Base-by-base conservation (phyloP, 2,888 invertebrate species). In the Thymelicus lineola region DNA sequence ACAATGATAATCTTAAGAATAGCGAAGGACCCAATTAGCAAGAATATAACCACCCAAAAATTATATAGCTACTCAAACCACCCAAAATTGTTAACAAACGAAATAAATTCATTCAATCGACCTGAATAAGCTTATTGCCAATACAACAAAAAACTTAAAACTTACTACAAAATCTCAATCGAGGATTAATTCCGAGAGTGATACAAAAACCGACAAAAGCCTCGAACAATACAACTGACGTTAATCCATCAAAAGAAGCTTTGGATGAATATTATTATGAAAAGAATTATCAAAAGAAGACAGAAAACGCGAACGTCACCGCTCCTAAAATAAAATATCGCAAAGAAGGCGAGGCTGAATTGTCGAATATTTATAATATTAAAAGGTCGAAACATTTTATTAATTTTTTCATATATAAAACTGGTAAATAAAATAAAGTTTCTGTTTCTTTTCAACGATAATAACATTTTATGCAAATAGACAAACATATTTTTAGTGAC, bases 241-340 rank as follows among this genome's bases (percentile, higher is more conserved):
- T 78, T 80, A 82, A 83, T 81, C 78, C 77, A 79, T 82, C 81
- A 83, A 81, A 82, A 79, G 81, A 82, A 76, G 76, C 75, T 79
- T 75, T 78, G 61, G 72, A 76, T 59, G 71, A n/a, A 72, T 75
- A 71, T 68, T 71, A 38, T 38, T 74, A 71, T 75, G 73, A 75
- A 75, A 70, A 71, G 74, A 75, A 75, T 73, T 74, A 81, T 77
- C 77, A 77, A 82, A 80, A 79, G 77, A 78, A 80, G 28, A 42
- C 42, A 77, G 73, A 75, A 70, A 67, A 77, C 59, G 66, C 57
- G 66, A 72, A 57, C 72, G 70, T 75, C 74, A 79, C 36, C 45
- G 55, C 20, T n/a, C 4, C 35, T 38, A 17, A 61, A 61, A 61
- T 67, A 66, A 67, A 55, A 55, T 61, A 46, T 45, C 14, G 60